Evolutionary conservation across 2,113 vertebrate genomes (phyloP), one percentile per base, ranked within the genome.

Genomic region (Delphinus delphis): DNA sequence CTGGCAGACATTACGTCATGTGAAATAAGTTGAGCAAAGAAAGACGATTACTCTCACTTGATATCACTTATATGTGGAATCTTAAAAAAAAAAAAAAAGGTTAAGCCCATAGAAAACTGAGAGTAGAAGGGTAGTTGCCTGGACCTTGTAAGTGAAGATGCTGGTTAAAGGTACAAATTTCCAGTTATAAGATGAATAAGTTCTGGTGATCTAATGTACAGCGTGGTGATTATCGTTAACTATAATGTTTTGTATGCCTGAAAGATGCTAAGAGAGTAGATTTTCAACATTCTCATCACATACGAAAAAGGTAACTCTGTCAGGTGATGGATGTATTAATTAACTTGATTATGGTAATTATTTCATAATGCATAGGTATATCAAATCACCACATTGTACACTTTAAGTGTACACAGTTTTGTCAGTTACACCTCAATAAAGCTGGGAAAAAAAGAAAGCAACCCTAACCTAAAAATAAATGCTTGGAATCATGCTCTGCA

Each of bases 211-310:
- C 38, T 38, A 1, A 62, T 5, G 33, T 0, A 5, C 53, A 25
- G 84, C 20, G 1, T 2, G 4, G 9, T 8, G 85, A 9, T 13
- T 1, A 0, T 3, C 0, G 55, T 21, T 41, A 7, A 53, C 12
- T 0, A 1, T 10, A 6, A 68, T 0, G 20, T 10, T 4, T 17
- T 14, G 9, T 2, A 5, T 1, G 38, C n/a, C 14, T 53, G 41
- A 4, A 53, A 28, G 82, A 3, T 20, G 26, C 44, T 2, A 2
- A 26, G 53, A 47, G 31, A 28, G 77, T 1, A 5, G 9, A 25
- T 71, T 15, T 67, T 10, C 2, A 13, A 25, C 33, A 1, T 9
- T 20, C 65, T 25, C 65, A 33, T 20, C 6, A 2, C 65, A 14
- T 21, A 0, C 26, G 28, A 13, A 73, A 38, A 25, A 44, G n/a